These are phyloP conservation scores for Spinus pinus DNA, from an alignment of 2,797 vertebrate genomes.

Conservation along the genomic window DNA sequence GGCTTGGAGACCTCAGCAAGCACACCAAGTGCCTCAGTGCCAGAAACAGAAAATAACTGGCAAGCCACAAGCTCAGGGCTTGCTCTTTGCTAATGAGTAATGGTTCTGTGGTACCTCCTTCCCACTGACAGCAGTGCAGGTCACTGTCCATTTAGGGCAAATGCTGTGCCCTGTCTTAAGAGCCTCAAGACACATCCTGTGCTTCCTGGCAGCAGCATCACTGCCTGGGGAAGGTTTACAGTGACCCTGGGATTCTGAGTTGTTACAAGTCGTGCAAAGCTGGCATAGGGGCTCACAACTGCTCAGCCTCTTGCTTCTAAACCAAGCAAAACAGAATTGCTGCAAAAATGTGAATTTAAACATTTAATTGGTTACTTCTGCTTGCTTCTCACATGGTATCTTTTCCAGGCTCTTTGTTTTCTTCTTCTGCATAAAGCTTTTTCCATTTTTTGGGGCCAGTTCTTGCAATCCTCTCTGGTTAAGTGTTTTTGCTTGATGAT, in stretches of 20 bases:
- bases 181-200: not conserved
- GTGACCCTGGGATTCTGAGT: not conserved
- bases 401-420: not conserved
- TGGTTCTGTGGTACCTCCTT: accelerated
- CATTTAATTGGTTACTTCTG: not conserved
- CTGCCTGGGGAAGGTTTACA: too few relatives aligned
- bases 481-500: not conserved
- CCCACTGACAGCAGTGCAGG: not conserved
- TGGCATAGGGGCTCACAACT: not conserved
- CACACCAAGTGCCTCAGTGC: not conserved
- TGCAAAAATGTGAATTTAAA: not conserved
- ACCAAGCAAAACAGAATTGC: not conserved
- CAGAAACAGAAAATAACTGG: not conserved
- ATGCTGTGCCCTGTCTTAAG: not conserved
- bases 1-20: not conserved
- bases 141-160: accelerated
- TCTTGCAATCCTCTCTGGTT: not conserved
- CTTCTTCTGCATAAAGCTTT: not conserved
- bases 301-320: not conserved
- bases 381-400: not conserved
- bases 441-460: not conserved
- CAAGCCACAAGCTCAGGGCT: not conserved
- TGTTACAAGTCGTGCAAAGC: not conserved
- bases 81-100: accelerated
- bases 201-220: not conserved